These are phyloP conservation scores for Lomographa bimaculata DNA, from an alignment of 2,888 invertebrate species.

Conservation along the genomic window DNA sequence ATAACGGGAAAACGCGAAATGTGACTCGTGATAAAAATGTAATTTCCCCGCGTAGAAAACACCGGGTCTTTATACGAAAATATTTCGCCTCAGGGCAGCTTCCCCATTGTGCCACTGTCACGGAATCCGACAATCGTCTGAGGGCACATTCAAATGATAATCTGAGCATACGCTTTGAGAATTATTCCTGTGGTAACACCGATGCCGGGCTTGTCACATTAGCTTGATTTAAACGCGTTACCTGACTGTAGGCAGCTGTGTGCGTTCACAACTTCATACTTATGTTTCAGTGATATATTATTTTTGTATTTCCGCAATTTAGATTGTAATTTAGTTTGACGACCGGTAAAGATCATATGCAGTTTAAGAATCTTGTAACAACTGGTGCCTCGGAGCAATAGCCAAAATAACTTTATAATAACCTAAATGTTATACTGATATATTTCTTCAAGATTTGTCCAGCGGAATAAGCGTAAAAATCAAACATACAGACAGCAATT, in stretches of 20 bases:
- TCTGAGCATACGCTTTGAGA: slow-evolving; percentile 75
- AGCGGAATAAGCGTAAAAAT: too few relatives aligned
- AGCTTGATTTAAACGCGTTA: slow-evolving; percentile 75
- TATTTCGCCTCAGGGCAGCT: slow-evolving; percentile 62
- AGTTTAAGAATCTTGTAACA: too few relatives aligned
- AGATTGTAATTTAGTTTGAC: slow-evolving; percentile 30
- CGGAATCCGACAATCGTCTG: slow-evolving; percentile 75
- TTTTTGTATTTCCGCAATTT: slow-evolving; percentile 32
- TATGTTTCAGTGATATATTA: slow-evolving; percentile 34
- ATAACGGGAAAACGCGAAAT: slow-evolving; percentile 53
- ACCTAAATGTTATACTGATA: too few relatives aligned
- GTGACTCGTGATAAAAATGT: slow-evolving; percentile 67
- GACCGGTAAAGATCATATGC: slow-evolving; percentile 24
- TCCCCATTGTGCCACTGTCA: slow-evolving; percentile 73
- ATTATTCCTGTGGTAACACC: slow-evolving; percentile 49
- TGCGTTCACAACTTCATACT: slow-evolving; percentile 42
- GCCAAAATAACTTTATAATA: too few relatives aligned
- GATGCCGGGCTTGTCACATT: slow-evolving; percentile 71
- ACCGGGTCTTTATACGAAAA: slow-evolving; percentile 65
- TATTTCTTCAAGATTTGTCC: too few relatives aligned
- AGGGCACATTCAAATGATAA: slow-evolving; percentile 81
- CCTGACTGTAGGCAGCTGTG: slow-evolving; percentile 53
- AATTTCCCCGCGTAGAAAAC: slow-evolving; percentile 62
- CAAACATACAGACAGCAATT: too few relatives aligned
- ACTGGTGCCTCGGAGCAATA: too few relatives aligned